Evolutionary conservation across 2,797 vertebrate genomes (phyloP).

Genomic region (Otolemur crassicaudatus): DNA sequence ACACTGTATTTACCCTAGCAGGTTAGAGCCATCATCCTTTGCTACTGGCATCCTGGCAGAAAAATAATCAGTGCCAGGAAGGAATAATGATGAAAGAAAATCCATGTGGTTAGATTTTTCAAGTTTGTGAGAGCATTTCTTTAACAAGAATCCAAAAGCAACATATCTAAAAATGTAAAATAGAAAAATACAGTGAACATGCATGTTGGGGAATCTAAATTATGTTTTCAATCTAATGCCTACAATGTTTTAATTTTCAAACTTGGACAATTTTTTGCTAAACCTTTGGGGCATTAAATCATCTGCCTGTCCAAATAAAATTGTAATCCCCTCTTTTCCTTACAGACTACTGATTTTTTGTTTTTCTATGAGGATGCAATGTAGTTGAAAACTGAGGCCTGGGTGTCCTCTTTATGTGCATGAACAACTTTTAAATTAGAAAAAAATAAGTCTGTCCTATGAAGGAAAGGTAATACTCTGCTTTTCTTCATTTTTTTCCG

Average conservation of each 20-base stretch:
- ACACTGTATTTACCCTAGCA: constrained; percentile 13
- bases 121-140: constrained; percentile 56
- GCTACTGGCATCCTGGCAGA: constrained; percentile 25
- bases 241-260: not conserved
- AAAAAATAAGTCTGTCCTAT: not conserved
- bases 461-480: not conserved
- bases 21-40: constrained; percentile 31
- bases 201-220: not conserved
- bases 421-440: constrained; percentile 56
- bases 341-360: not conserved
- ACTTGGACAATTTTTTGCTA: not conserved
- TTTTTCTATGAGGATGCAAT: not conserved
- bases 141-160: constrained; percentile 52
- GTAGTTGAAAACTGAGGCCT: not conserved
- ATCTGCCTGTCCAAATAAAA: not conserved
- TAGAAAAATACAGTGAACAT: not conserved
- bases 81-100: constrained; percentile 26
- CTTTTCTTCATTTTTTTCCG: not conserved
- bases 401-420: not conserved
- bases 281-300: not conserved
- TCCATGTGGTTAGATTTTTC: not conserved
- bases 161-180: constrained; percentile 3
- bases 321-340: not conserved
- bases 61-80: constrained; percentile 29
- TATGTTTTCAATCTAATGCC: not conserved